Base-by-base conservation (phyloP, 2,797 vertebrate genomes). In the Pachyuromys duprasi region DNA sequence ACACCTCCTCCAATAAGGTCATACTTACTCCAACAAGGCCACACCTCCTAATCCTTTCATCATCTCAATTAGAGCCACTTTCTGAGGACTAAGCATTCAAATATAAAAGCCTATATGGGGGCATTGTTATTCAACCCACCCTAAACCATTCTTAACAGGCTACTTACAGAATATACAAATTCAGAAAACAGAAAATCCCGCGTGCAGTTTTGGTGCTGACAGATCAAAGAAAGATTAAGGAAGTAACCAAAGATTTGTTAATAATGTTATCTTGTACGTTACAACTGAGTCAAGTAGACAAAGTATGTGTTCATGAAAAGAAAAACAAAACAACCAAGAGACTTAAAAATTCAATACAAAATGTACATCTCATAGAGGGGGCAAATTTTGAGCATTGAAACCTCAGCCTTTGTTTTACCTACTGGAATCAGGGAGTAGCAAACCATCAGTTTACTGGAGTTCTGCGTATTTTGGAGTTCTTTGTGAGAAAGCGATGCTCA, bases 261-360 rank as follows among this genome's bases (percentile, higher is more conserved):
- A 26, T 67, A 67, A 94, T 26, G 36, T 36, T 63, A 84, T 90
- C 53, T 67, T 91, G 49, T 62, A 28, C 39, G 65, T 90, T 88
- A 53, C n/a, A 92, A 84, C 2, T 74, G 81, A 92, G 39, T 74
- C 13, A 79, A 8, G 42, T n/a, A 94, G 70, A 83, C 76, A 94
- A 76, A 70, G 8, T 78, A 49, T 70, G 8, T 60, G 3, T 60
- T 89, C 53, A 3, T 88, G 24, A 87, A 28, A 70, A 28, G 28
- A 74, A 31, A 53, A 33, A 36, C 39, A 33, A n/a, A 84, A 65
- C 18, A 94, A 81, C 1, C 42, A 3, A 17, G 31, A 49, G 87
- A 90, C 74, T 49, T 69, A 14, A 0, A 42, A 60, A 31, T 22
- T 75, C 36, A 92, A 8, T 42, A 75, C 36, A 28, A 53, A 93